A percentile compares a stretch with the other conserved stretches of the same genome.
phyloP scores from a whole-genome alignment of 2,113 vertebrate genomes.

The Taurulus bubalis region DNA sequence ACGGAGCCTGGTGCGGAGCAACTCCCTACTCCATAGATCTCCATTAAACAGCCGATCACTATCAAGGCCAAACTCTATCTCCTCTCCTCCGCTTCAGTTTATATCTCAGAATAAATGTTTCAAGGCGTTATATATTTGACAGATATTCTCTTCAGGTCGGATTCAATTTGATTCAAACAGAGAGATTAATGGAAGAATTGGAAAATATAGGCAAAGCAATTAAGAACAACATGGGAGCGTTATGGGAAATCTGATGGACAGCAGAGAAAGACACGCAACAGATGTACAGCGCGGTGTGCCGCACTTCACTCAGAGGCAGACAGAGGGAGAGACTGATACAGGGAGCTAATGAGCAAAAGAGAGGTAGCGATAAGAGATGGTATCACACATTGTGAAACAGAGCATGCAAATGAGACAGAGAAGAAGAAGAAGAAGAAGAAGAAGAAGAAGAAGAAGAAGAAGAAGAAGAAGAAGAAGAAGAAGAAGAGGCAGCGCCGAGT shows the following conservation, averaged over 20 bases:
- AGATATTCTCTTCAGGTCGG: constrained; percentile 1
- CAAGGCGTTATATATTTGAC: background rate
- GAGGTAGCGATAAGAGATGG: constrained; percentile 63
- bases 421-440: too few species aligned
- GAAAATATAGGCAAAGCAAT: constrained; percentile 36
- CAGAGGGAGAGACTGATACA: constrained; percentile 60
- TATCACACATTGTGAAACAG: constrained; percentile 45
- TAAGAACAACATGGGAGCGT: constrained; percentile 42
- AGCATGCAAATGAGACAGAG: constrained; percentile 33
- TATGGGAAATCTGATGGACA: constrained; percentile 63
- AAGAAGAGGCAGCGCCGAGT: constrained; percentile 15
- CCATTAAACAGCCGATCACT: constrained; percentile 51
- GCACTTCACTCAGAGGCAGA: constrained; percentile 67
- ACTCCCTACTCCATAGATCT: constrained; percentile 38
- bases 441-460: background rate
- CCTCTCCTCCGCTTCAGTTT: constrained; percentile 13
- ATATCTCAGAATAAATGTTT: constrained; percentile 3
- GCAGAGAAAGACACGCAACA: constrained; percentile 77
- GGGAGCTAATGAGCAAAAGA: constrained; percentile 46
- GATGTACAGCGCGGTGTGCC: constrained; percentile 72
- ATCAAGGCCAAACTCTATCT: constrained; percentile 52
- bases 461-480: constrained; percentile 9
- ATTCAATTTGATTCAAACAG: background rate
- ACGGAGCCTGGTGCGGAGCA: constrained; percentile 47
- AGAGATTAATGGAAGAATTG: constrained; percentile 20